Base-by-base conservation (phyloP, 1,140 invertebrate genomes). In the Dinoponera quadriceps region DNA sequence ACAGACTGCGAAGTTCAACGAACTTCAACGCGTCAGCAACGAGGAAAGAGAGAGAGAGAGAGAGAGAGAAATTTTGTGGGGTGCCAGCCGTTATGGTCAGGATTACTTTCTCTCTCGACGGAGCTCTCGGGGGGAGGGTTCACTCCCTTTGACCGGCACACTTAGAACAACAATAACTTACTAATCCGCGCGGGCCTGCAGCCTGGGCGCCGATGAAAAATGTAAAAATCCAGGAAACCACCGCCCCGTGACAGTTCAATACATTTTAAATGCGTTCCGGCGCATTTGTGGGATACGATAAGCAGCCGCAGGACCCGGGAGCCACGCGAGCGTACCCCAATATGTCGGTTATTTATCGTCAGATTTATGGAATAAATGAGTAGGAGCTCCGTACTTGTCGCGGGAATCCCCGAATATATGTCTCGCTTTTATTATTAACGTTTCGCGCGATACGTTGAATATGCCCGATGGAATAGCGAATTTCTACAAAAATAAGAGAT, bases 291-390 rank as follows among this genome's bases (percentile, higher is more conserved):
- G 88, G 88, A 92, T 90, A 91, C 92, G 92, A 93, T 93, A 93
- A 93, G 90, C 89, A 89, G 72, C 87, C 65, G 57, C 71, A 51
- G 59, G 66, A 71, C 27, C 74, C 54, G 16, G 22, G 59, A 33
- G 48, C 49, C 68, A 63, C 82, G 73, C 78, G 84, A 68, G 22
- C 85, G 63, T 22, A 71, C 91, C 91, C 91, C 90, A 93, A 93
- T 92, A 92, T 93, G 91, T 74, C 90, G 90, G 91, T 94, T 94
- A 94, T 94, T 94, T 94, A 94, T 94, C 89, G 92, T 91, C 93
- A 94, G 93, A 94, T 94, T 94, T 94, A 94, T 94, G 92, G 93
- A 94, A 94, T 93, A 94, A 94, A 93, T 92, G 93, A 94, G 91
- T 92, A 92, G 90, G 86, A 84, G 86, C 87, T 63, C n/a, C 57